Evolutionary conservation across 1,140 invertebrate species (phyloP).

Genomic region (Sycophila sp.): DNA sequence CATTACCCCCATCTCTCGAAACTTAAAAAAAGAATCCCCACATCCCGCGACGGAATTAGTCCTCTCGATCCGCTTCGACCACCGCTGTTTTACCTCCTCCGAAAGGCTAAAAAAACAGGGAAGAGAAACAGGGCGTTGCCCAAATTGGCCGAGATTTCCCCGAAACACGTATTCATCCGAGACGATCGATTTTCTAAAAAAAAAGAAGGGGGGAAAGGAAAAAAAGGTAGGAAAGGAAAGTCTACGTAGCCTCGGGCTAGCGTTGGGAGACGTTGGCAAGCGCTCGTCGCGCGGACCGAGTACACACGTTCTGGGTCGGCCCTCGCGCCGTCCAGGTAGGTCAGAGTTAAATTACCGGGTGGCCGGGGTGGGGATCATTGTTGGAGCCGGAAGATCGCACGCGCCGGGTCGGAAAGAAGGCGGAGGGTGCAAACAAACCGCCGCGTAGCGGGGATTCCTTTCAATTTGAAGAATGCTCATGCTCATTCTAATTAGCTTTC

Average conservation of each 20-base stretch:
- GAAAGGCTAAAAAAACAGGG: too few relatives aligned
- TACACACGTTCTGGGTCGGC: not conserved
- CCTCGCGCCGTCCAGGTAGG: constrained; percentile 5
- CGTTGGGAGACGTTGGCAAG: not conserved
- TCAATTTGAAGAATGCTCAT: not conserved
- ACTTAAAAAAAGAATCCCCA: too few relatives aligned
- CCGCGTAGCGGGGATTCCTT: not conserved
- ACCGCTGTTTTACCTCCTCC: too few relatives aligned
- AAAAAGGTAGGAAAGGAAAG: not conserved
- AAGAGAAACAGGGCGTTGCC: too few relatives aligned
- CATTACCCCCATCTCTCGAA: too few relatives aligned
- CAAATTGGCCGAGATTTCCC: too few relatives aligned
- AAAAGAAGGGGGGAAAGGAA: not conserved
- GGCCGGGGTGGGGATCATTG: constrained; percentile 1
- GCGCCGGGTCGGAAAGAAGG: too few relatives aligned
- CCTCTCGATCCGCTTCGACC: too few relatives aligned
- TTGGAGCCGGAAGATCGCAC: not conserved
- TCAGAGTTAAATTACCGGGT: constrained; percentile 18
- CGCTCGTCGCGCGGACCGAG: not conserved
- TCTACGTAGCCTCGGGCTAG: not conserved
- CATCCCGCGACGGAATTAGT: too few relatives aligned
- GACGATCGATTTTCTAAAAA: too few relatives aligned
- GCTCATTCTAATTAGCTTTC: constrained; percentile 23
- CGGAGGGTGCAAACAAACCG: constrained; percentile 1
- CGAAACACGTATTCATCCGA: too few relatives aligned